phyloP scores from a whole-genome alignment of 2,797 vertebrate genomes.

The Coendou prehensilis region DNA sequence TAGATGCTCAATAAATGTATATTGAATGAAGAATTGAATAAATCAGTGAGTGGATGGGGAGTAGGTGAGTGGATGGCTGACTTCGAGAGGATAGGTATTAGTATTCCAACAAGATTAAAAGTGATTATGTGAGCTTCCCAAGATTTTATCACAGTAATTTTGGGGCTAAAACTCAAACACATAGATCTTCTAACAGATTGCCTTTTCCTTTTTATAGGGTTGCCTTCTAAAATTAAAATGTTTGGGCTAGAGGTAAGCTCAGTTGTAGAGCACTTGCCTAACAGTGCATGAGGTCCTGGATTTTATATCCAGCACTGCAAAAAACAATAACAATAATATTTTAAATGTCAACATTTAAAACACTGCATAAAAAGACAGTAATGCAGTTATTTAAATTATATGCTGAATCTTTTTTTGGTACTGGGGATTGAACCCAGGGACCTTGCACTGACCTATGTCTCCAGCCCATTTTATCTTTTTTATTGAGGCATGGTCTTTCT shows the following conservation, averaged over 20 bases:
- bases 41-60: not conserved
- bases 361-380: not conserved
- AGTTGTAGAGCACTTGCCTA: not conserved
- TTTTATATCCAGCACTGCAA: not conserved
- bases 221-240: conserved; percentile 25
- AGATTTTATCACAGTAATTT: not conserved
- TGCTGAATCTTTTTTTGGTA: not conserved
- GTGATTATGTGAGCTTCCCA: not conserved
- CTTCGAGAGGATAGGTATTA: not conserved
- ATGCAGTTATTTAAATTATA: conserved; percentile 39
- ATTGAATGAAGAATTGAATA: not conserved
- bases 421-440: not conserved
- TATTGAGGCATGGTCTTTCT: not conserved
- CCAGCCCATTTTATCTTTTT: not conserved
- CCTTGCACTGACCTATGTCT: not conserved
- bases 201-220: not conserved
- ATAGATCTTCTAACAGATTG: not conserved
- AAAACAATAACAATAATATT: not conserved
- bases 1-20: conserved; percentile 3
- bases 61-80: not conserved
- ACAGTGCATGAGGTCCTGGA: not conserved
- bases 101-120: conserved; percentile 30
- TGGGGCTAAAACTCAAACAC: conserved; percentile 25
- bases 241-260: not conserved
- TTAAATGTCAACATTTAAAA: conserved; percentile 37